These are phyloP conservation scores for Mnemiopsis leidyi DNA, from an alignment of 37 sponge, comb jelly and placozoan species.

Conservation along the genomic window DNA sequence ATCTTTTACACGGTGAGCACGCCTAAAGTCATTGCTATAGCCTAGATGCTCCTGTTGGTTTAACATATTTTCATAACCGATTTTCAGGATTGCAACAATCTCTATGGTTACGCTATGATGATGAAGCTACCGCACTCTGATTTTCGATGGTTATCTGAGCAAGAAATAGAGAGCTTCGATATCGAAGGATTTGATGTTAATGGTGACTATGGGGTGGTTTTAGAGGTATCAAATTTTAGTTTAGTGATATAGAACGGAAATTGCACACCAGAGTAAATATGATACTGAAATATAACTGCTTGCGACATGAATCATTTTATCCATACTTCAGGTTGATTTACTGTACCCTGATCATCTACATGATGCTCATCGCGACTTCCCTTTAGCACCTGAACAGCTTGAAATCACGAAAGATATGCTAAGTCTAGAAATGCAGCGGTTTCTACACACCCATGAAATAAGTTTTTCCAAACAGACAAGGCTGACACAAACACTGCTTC, in stretches of 20 bases:
- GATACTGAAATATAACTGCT: too few species aligned
- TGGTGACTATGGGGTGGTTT: neutral
- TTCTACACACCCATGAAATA: neutral
- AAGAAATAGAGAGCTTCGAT: neutral
- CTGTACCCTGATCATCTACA: neutral
- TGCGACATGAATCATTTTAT: too few species aligned
- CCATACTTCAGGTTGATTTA: neutral
- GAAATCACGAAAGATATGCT: neutral
- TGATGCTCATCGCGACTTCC: neutral
- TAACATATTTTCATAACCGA: too few species aligned
- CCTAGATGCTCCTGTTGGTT: too few species aligned
- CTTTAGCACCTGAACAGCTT: conserved; percentile 19
- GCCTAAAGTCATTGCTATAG: too few species aligned
- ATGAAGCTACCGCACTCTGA: neutral
- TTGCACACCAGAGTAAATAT: too few species aligned
- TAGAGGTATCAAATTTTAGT: conserved; percentile 7
- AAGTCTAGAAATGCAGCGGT: neutral
- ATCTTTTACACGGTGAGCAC: conserved; percentile 36
- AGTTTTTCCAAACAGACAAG: neutral
- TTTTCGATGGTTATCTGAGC: neutral
- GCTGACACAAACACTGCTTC: neutral
- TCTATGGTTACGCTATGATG: conserved; percentile 1
- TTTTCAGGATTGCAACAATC: conserved; percentile 38
- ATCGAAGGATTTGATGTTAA: neutral
- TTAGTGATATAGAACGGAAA: too few species aligned